Evolutionary conservation across 2,888 invertebrate genomes (phyloP).

Genomic region (Conchocele bisecta): DNA sequence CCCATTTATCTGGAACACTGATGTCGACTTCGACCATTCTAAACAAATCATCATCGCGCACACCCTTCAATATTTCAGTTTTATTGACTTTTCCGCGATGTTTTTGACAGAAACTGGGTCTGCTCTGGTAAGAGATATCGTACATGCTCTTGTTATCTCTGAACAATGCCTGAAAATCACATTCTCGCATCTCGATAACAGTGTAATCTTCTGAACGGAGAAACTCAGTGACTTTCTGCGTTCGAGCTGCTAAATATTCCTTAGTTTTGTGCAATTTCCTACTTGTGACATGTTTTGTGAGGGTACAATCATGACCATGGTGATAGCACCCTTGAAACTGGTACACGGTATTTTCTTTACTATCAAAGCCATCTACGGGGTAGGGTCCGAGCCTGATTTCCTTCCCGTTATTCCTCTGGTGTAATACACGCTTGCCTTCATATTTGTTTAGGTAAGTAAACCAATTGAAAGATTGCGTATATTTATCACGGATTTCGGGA

Average conservation of each 20-base stretch:
- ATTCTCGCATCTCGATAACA: conserved; percentile 17
- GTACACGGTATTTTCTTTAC: neutral
- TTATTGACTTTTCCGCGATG: neutral
- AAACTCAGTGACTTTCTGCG: neutral
- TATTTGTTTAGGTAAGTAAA: conserved; percentile 22
- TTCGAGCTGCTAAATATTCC: neutral
- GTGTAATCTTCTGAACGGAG: neutral
- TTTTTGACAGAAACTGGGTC: conserved; percentile 1
- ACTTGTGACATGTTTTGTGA: too few relatives aligned
- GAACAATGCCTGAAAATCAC: conserved; percentile 15
- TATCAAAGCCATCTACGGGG: conserved; percentile 32
- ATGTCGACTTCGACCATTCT: conserved; percentile 14
- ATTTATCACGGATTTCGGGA: conserved; percentile 19
- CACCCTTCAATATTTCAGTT: conserved; percentile 7
- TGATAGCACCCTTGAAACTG: conserved; percentile 25
- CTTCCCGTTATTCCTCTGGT: conserved; percentile 20
- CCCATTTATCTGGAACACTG: neutral
- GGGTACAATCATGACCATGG: conserved; percentile 10
- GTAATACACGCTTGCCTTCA: conserved; percentile 14
- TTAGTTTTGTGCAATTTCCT: neutral
- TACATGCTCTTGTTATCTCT: neutral
- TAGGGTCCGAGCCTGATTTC: conserved; percentile 30
- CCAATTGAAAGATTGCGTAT: conserved; percentile 18
- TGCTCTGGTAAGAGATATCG: neutral
- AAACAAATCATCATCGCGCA: neutral